Conservation (phyloP, 2,797 vertebrate genomes). For the Dipus sagitta region DNA sequence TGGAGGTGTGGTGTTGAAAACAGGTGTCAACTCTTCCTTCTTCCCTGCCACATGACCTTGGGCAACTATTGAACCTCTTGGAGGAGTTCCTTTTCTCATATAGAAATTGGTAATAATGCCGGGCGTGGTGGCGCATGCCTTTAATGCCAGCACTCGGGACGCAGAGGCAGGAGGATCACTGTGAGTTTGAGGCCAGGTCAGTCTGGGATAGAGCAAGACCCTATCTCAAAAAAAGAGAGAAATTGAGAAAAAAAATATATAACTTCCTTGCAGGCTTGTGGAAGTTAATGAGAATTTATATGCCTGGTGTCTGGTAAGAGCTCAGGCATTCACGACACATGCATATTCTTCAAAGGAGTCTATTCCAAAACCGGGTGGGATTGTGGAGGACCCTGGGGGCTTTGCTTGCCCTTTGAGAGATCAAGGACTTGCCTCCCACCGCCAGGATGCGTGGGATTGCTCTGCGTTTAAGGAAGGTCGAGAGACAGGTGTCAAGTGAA, state of each 20-base stretch:
- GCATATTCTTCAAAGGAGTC: too few relatives aligned
- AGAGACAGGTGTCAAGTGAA: slow-evolving; percentile 18
- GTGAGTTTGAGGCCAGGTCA: too few relatives aligned
- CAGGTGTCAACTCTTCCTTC: background rate
- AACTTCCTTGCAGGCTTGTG: background rate
- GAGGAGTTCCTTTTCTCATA: background rate
- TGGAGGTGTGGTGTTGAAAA: background rate
- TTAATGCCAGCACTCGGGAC: too few relatives aligned
- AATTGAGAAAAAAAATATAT: background rate
- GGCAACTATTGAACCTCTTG: background rate
- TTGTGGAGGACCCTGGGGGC: background rate
- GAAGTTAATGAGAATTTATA: background rate
- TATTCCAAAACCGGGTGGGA: background rate
- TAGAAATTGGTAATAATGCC: background rate
- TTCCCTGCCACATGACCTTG: background rate
- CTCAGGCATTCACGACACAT: background rate
- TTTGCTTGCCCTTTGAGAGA: background rate
- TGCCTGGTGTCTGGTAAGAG: background rate
- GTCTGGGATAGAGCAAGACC: too few relatives aligned
- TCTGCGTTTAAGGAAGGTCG: background rate
- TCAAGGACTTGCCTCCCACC: background rate
- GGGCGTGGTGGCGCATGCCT: too few relatives aligned
- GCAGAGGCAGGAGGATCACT: too few relatives aligned
- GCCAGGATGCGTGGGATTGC: background rate
- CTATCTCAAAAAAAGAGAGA: too few relatives aligned